Percentiles rank a stretch among this genome's conserved stretches.
Evolutionary conservation across 1,140 invertebrate species (phyloP).

Genomic region (Euwallacea fornicatus): DNA sequence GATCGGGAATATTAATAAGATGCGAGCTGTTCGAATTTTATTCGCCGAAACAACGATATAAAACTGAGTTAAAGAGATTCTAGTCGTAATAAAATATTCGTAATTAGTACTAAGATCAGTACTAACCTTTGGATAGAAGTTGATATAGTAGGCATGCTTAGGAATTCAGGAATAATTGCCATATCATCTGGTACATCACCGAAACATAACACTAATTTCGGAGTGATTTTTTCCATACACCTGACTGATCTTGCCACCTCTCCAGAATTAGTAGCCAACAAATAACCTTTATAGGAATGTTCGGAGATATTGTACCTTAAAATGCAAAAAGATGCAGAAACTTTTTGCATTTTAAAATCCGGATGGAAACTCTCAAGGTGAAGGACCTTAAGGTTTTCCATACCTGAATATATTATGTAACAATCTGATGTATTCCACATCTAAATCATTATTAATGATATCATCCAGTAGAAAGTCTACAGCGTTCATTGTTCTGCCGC

Average conservation of each 20-base stretch:
- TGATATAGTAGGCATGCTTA: too few species aligned
- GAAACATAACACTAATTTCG: not conserved
- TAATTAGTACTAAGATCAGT: too few species aligned
- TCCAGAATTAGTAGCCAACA: conserved; percentile 8
- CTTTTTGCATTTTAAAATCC: too few species aligned
- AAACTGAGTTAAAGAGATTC: too few species aligned
- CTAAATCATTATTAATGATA: conserved; percentile 60
- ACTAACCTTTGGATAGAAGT: too few species aligned
- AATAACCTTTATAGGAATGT: conserved; percentile 48
- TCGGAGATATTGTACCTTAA: conserved; percentile 57
- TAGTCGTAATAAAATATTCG: too few species aligned
- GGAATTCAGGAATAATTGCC: too few species aligned
- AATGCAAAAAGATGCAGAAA: conserved; percentile 11
- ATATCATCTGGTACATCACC: too few species aligned
- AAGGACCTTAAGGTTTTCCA: conserved; percentile 15
- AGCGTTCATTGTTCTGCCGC: conserved; percentile 67
- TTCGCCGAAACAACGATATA: too few species aligned
- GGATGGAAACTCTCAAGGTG: not conserved
- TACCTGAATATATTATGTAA: conserved; percentile 54
- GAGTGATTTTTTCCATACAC: not conserved
- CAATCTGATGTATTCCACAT: conserved; percentile 61
- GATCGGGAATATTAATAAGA: too few species aligned
- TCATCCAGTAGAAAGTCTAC: conserved; percentile 69
- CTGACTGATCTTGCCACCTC: conserved; percentile 1
- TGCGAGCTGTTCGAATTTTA: too few species aligned